Conservation (phyloP, 2,113 vertebrate species). For the Sebastes schlegelii region DNA sequence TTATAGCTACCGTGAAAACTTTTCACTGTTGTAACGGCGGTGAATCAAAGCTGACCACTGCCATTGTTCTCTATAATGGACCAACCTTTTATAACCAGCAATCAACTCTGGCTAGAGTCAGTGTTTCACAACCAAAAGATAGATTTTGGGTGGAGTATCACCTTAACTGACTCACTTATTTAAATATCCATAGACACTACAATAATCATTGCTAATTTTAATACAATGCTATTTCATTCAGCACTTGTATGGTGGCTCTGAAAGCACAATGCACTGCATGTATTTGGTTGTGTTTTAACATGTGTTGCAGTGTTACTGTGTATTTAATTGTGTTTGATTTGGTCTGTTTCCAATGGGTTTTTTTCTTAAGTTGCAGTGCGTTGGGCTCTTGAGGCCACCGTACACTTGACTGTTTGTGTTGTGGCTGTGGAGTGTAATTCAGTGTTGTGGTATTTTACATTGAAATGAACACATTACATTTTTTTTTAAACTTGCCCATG, state of each 20-base stretch:
- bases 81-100: not conserved
- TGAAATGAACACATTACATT: slow-evolving; percentile 25
- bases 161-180: not conserved
- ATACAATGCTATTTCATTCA: not conserved
- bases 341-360: too few species aligned
- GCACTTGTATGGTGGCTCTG: not conserved
- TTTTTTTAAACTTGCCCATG: slow-evolving; percentile 40
- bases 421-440: not conserved
- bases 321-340: not conserved
- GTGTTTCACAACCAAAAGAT: not conserved
- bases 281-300: not conserved
- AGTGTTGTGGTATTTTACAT: slow-evolving; percentile 21
- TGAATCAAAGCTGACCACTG: not conserved
- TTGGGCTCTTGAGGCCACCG: not conserved
- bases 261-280: not conserved
- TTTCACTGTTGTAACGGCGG: not conserved
- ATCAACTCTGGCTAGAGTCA: not conserved
- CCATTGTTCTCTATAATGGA: not conserved
- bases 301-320: not conserved
- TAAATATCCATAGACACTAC: not conserved
- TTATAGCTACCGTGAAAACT: not conserved
- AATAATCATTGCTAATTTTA: not conserved
- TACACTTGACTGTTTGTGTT: slow-evolving; percentile 2
- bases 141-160: slow-evolving; percentile 1
- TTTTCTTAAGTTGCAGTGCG: too few species aligned